Evolutionary conservation across 2,888 invertebrate genomes (phyloP).

Genomic region (Operophtera brumata): DNA sequence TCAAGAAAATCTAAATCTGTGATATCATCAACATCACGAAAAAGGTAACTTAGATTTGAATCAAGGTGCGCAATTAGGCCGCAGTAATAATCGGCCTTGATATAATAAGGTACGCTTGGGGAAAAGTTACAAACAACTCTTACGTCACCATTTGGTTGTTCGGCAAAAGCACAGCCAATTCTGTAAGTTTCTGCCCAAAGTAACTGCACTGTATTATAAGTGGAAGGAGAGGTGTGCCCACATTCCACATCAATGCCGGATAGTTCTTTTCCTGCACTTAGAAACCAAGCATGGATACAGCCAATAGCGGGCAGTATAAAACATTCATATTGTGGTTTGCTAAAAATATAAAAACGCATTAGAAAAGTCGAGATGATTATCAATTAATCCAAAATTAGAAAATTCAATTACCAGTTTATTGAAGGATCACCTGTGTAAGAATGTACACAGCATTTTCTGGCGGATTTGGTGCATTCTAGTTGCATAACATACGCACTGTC

Average conservation of each 20-base stretch:
- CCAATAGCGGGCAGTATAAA: constrained; percentile 60
- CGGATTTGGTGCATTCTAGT: constrained; percentile 66
- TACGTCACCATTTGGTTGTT: constrained; percentile 49
- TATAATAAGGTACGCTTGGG: constrained; percentile 63
- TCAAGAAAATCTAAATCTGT: constrained; percentile 40
- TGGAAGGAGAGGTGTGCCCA: constrained; percentile 53
- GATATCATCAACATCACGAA: constrained; percentile 30
- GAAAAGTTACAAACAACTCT: constrained; percentile 69
- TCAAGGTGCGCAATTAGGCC: constrained; percentile 55
- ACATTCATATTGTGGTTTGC: constrained; percentile 63
- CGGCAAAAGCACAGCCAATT: constrained; percentile 68
- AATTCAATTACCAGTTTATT: constrained; percentile 49
- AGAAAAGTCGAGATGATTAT: neutral
- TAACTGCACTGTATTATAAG: constrained; percentile 61
- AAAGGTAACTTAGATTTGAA: constrained; percentile 1
- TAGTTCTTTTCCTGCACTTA: constrained; percentile 53
- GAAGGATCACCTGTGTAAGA: constrained; percentile 30
- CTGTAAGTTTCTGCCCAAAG: constrained; percentile 67
- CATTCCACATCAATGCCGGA: constrained; percentile 56
- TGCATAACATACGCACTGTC: constrained; percentile 58
- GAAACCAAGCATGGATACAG: constrained; percentile 67
- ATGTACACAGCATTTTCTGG: constrained; percentile 55
- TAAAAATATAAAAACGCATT: constrained; percentile 34
- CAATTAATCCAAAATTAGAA: neutral
- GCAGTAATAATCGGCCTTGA: constrained; percentile 58